Base-by-base conservation (phyloP, 2,113 vertebrate genomes). In the Gavia stellata region DNA sequence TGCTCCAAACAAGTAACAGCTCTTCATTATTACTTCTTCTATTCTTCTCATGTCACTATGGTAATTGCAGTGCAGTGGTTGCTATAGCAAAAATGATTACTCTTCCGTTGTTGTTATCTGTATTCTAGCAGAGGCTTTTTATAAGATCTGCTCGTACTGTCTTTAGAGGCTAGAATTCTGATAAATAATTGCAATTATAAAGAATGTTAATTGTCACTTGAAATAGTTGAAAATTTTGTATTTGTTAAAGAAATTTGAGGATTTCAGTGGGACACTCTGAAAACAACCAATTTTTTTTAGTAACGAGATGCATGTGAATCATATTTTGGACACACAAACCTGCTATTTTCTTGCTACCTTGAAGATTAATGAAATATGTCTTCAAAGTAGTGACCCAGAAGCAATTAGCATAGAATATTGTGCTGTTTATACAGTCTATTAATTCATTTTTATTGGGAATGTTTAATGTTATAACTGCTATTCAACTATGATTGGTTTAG, bases 71-170 rank as follows among this genome's bases (percentile, higher is more conserved):
- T 88, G 73, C 83, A 81, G 53, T 82, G 66, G 86, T 97, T 98
- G 94, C 95, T 95, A 97, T 98, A 94, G 96, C 94, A 97, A 86
- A 97, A 97, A 88, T 90, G 59, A 97, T 98, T 95, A 96, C 88
- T 96, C 72, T 92, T 95, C 53, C 0, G 1, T 81, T 92, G 88
- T 79, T 96, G 72, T 92, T 96, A 92, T 94, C 91, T 96, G 53
- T 84, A 52, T 84, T 86, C 59, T 40, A 59, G 93, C 87, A 92
- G 86, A 96, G 90, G 72, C 91, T 92, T 95, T 94, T 72, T 71
- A 6, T 66, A 78, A 94, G 65, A 81, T 62, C 72, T 95, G 67
- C 53, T 80, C 59, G 53, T 88, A 25, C 84, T 93, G 33, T 89
- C 81, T 82, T 94, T 14, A 66, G 72, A 79, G 44, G 94, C 91